phyloP scores from a whole-genome alignment of 2,888 invertebrate species.

The Agonum fuliginosum region DNA sequence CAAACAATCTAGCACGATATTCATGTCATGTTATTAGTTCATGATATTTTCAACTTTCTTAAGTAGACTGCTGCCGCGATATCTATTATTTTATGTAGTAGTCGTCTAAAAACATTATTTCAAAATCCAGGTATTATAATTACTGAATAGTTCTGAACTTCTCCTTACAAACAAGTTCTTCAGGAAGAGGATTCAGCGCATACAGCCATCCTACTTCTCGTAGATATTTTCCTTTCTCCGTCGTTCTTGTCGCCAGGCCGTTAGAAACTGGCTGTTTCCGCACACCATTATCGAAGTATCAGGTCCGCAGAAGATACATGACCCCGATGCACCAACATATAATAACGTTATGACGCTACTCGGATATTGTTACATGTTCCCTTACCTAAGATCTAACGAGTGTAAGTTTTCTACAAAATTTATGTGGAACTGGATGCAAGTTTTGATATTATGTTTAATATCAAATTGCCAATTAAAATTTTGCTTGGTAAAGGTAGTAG shows the following conservation, averaged over 20 bases:
- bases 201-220: slow-evolving; percentile 35
- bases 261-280: slow-evolving; percentile 35
- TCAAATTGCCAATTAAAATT: no score
- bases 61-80: no score
- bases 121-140: slow-evolving; percentile 30
- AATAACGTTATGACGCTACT: not conserved
- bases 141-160: slow-evolving; percentile 23
- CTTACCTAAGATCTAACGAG: not conserved
- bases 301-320: slow-evolving; percentile 14
- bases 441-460: no score
- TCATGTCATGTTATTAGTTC: no score
- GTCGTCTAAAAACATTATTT: no score
- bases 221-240: not conserved
- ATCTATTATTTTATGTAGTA: no score
- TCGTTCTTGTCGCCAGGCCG: not conserved
- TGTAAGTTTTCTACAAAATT: not conserved
- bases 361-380: not conserved
- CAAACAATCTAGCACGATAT: no score
- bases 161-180: slow-evolving; percentile 2
- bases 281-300: slow-evolving; percentile 20
- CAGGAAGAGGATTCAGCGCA: not conserved
- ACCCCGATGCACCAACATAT: slow-evolving; percentile 9
- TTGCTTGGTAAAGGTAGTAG: no score
- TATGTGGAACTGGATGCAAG: not conserved
- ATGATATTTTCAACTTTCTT: no score